Percentiles rank a stretch among this genome's conserved stretches.
These are phyloP conservation scores for Fissipunctia ypsillon DNA, from an alignment of 2,888 invertebrate species.

Conservation along the genomic window DNA sequence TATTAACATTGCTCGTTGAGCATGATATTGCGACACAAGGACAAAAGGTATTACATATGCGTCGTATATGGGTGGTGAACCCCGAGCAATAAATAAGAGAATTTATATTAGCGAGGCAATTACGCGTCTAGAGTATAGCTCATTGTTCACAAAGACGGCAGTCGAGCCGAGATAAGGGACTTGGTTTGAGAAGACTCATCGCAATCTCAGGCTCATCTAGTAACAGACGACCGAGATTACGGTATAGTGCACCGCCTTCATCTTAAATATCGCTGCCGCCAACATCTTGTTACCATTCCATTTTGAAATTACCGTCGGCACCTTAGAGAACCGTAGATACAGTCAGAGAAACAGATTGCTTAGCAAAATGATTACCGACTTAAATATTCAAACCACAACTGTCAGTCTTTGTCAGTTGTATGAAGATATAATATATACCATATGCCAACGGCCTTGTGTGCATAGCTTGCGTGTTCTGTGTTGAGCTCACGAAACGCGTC, in stretches of 20 bases:
- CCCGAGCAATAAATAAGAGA: conserved; percentile 50
- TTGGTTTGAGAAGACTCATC: conserved; percentile 55
- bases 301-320: conserved; percentile 10
- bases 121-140: conserved; percentile 57
- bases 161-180: conserved; percentile 64
- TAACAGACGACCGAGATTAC: conserved; percentile 53
- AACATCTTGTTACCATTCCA: conserved; percentile 11
- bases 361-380: background rate
- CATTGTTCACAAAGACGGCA: conserved; percentile 63
- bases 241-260: conserved; percentile 28
- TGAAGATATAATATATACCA: too few relatives aligned
- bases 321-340: background rate
- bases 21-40: conserved; percentile 31
- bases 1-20: conserved; percentile 27
- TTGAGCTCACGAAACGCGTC: too few relatives aligned
- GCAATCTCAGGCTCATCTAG: conserved; percentile 57
- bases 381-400: background rate
- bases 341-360: background rate
- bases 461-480: too few relatives aligned
- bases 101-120: conserved; percentile 64
- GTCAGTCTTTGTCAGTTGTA: background rate
- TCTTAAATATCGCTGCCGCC: conserved; percentile 40
- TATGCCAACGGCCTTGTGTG: too few relatives aligned
- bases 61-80: conserved; percentile 14
- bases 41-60: conserved; percentile 38